Evolutionary conservation across 2,888 invertebrate genomes (phyloP).

Genomic region (Nezara viridula): DNA sequence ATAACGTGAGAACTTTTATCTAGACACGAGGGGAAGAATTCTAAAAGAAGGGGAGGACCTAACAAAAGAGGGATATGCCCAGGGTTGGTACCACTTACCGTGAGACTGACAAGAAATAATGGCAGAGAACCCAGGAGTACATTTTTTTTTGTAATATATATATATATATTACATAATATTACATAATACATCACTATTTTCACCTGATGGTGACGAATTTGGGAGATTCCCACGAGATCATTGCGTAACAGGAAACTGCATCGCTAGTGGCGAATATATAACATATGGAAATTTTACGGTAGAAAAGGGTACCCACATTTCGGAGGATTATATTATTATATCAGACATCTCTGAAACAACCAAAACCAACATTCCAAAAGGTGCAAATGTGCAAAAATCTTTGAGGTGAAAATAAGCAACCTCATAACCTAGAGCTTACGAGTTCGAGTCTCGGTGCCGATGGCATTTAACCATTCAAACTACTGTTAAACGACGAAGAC

Average conservation of each 20-base stretch:
- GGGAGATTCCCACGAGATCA: neutral
- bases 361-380: no score
- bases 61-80: slow-evolving; percentile 24
- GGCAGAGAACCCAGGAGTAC: neutral
- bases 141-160: neutral
- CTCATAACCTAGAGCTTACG: no score
- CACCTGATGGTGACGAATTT: neutral
- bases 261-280: neutral
- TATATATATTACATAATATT: neutral
- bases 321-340: no score
- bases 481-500: no score
- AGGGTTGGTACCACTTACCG: slow-evolving; percentile 3
- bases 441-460: no score
- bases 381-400: no score
- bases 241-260: neutral
- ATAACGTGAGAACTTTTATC: neutral
- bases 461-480: no score
- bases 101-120: slow-evolving; percentile 1
- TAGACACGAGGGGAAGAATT: slow-evolving; percentile 35
- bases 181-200: neutral
- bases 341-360: no score
- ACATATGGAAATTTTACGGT: neutral
- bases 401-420: no score
- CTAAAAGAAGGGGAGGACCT: slow-evolving; percentile 9
- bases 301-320: no score